Percentiles rank a stretch among this genome's conserved stretches.
These are phyloP conservation scores for Ptychadena robeensis DNA, from an alignment of 2,797 vertebrate species.

Conservation along the genomic window DNA sequence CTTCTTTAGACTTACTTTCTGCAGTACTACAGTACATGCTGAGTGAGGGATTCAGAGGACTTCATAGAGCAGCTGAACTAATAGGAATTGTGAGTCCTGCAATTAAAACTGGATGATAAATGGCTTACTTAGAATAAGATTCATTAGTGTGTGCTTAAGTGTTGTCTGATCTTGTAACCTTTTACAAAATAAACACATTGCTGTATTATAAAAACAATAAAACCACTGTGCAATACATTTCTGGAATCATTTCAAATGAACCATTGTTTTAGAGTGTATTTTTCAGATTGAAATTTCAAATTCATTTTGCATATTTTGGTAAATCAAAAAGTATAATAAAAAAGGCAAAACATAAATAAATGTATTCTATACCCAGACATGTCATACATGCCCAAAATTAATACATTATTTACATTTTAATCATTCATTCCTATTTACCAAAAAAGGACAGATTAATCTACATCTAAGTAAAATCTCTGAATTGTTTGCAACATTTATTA, in stretches of 20 bases:
- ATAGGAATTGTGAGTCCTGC: slow-evolving; percentile 39
- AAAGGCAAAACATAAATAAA: neutral
- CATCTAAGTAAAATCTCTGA: too few relatives aligned
- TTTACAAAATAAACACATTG: slow-evolving; percentile 38
- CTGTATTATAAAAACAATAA: slow-evolving; percentile 33
- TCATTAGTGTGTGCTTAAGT: slow-evolving; percentile 52
- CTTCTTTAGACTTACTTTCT: slow-evolving; percentile 16
- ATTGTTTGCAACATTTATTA: too few relatives aligned
- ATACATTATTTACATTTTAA: neutral
- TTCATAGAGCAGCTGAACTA: slow-evolving; percentile 49
- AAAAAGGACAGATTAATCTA: too few relatives aligned
- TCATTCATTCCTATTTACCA: too few relatives aligned
- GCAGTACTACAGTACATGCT: slow-evolving; percentile 34
- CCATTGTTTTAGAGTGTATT: neutral
- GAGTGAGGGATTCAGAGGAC: slow-evolving; percentile 41
- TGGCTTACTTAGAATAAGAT: slow-evolving; percentile 43
- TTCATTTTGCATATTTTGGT: neutral
- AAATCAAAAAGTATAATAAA: neutral
- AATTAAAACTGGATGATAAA: slow-evolving; percentile 58
- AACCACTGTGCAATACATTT: slow-evolving; percentile 7
- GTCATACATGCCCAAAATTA: neutral
- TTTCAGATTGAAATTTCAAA: neutral
- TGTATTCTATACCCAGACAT: neutral
- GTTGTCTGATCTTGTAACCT: slow-evolving; percentile 42
- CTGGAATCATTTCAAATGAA: slow-evolving; percentile 7